These are phyloP conservation scores for Ptyas mucosa DNA, from an alignment of 2,113 vertebrate genomes.

Conservation along the genomic window DNA sequence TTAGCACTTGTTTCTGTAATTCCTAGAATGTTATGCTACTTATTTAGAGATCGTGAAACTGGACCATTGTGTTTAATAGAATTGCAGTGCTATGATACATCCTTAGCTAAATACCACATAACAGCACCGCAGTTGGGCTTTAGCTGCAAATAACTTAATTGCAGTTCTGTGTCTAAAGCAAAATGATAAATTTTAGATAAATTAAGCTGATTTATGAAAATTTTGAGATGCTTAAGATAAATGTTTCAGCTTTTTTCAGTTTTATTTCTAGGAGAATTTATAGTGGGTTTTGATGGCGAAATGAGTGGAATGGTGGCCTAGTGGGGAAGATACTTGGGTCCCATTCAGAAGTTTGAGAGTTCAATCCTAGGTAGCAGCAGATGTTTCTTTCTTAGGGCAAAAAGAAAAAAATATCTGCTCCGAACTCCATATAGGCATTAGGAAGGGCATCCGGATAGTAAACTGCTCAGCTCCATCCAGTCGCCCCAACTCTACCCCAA, in stretches of 20 bases:
- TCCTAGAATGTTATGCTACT: too few relatives aligned
- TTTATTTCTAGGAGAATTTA: neutral
- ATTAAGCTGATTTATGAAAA: neutral
- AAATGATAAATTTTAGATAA: neutral
- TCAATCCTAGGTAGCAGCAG: too few relatives aligned
- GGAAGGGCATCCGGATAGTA: neutral
- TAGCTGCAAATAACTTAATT: neutral
- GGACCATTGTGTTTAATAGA: too few relatives aligned
- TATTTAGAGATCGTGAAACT: too few relatives aligned
- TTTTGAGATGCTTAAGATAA: neutral
- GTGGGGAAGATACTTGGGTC: too few relatives aligned
- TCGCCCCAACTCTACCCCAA: neutral
- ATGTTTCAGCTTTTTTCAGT: neutral
- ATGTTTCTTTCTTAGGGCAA: too few relatives aligned
- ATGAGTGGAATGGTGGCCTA: too few relatives aligned
- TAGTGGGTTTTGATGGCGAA: neutral
- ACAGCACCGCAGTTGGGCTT: too few relatives aligned
- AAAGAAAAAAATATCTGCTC: neutral
- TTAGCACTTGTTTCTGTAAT: too few relatives aligned
- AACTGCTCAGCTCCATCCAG: neutral
- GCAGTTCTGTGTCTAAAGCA: neutral
- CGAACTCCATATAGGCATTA: neutral
- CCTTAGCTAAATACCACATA: too few relatives aligned
- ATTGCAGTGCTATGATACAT: too few relatives aligned
- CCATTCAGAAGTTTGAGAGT: too few relatives aligned